These are phyloP conservation scores for Proteles cristata DNA, from an alignment of 2,113 vertebrate species.

Conservation along the genomic window DNA sequence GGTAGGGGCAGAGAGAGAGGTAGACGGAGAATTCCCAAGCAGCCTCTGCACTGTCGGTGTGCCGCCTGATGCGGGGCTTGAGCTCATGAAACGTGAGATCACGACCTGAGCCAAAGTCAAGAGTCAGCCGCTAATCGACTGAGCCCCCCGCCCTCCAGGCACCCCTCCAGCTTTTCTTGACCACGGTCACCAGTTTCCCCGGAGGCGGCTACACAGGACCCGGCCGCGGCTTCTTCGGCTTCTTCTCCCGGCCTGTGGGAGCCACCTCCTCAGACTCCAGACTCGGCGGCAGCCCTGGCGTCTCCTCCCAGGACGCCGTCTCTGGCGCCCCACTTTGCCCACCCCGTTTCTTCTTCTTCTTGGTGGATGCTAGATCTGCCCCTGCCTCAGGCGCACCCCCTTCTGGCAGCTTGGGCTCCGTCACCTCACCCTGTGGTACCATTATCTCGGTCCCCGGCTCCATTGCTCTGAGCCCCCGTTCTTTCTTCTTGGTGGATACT, in stretches of 20 bases:
- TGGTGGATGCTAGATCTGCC: background rate
- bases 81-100: too few species aligned
- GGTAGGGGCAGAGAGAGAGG: too few species aligned
- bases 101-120: too few species aligned
- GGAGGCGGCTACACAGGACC: background rate
- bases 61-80: too few species aligned
- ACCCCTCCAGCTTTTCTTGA: background rate
- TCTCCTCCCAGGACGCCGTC: background rate
- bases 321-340: background rate
- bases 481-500: background rate
- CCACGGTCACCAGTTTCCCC: accelerated
- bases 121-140: too few species aligned
- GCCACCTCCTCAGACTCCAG: background rate
- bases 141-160: too few species aligned
- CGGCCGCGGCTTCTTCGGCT: background rate
- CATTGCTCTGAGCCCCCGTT: background rate
- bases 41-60: too few species aligned
- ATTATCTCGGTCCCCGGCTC: background rate
- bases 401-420: background rate
- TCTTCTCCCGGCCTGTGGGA: background rate
- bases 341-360: background rate
- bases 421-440: accelerated
- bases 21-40: too few species aligned
- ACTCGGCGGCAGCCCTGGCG: accelerated
- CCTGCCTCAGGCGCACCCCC: background rate